phyloP scores from a whole-genome alignment of 2,113 vertebrate species.

The Podilymbus podiceps region DNA sequence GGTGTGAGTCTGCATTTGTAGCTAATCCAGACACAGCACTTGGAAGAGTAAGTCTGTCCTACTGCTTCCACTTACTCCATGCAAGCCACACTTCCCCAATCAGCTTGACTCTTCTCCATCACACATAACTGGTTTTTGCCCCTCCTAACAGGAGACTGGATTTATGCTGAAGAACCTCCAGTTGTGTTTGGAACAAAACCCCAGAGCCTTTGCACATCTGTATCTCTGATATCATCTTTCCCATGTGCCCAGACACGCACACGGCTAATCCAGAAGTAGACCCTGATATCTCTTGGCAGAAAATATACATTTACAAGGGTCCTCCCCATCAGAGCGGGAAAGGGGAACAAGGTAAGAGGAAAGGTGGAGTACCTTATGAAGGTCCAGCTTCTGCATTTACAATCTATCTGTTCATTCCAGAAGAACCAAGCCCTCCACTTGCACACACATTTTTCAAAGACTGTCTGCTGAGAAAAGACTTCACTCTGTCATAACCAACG shows the following conservation, averaged over 20 bases:
- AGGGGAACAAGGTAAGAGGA: background rate
- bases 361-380: background rate
- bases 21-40: background rate
- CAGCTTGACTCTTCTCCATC: background rate
- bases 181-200: background rate
- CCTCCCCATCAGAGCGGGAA: rapidly evolving
- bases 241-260: background rate
- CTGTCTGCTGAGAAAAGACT: background rate
- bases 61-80: background rate
- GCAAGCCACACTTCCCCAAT: background rate
- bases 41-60: background rate
- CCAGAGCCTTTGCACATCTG: background rate
- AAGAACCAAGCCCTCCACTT: background rate
- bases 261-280: background rate
- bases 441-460: background rate
- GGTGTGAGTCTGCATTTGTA: background rate
- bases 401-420: background rate
- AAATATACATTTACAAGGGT: background rate
- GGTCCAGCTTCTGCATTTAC: background rate
- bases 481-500: background rate
- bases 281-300: background rate
- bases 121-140: rapidly evolving
- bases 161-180: background rate
- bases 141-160: background rate
- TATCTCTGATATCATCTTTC: background rate